phyloP scores from a whole-genome alignment of 2,888 invertebrate genomes.

The Pristionchus entomophagus region DNA sequence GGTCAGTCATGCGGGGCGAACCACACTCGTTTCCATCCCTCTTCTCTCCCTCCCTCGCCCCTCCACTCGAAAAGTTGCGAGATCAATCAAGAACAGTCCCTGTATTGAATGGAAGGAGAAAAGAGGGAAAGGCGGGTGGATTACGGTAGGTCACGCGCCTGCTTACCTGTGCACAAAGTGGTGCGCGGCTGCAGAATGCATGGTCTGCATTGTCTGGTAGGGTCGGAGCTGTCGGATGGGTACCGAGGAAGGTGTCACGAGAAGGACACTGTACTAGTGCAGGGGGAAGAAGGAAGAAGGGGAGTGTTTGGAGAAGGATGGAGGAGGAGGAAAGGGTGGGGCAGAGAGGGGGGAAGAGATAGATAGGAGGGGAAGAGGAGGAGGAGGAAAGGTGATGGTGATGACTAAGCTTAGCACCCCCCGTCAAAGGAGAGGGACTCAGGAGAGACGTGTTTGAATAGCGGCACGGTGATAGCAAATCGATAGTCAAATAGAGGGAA shows the following conservation, averaged over 20 bases:
- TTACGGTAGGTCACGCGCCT: neutral
- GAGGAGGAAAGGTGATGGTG: slow-evolving; percentile 3
- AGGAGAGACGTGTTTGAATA: slow-evolving; percentile 25
- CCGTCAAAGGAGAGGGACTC: neutral
- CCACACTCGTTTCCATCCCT: neutral
- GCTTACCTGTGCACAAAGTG: slow-evolving; percentile 29
- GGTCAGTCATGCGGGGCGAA: neutral
- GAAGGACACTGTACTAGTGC: neutral
- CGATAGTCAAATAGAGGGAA: slow-evolving; percentile 31
- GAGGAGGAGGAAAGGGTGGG: neutral
- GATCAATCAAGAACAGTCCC: slow-evolving; percentile 26
- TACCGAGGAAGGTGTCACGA: neutral
- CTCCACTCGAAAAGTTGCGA: slow-evolving; percentile 37
- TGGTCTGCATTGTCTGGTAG: neutral
- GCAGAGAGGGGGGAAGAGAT: neutral
- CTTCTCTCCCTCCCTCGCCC: neutral
- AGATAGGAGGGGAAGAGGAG: slow-evolving; percentile 12
- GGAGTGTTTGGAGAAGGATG: slow-evolving; percentile 5
- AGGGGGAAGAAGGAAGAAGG: slow-evolving; percentile 17
- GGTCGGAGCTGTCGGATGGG: neutral
- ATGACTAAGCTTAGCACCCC: neutral
- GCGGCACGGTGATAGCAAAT: slow-evolving; percentile 8
- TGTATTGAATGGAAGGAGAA: neutral
- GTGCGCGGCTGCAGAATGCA: slow-evolving; percentile 14
- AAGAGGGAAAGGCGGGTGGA: neutral